Evolutionary conservation across 2,113 vertebrate genomes (phyloP), one percentile per base, ranked within the genome.

Genomic region (Blennius ocellaris): DNA sequence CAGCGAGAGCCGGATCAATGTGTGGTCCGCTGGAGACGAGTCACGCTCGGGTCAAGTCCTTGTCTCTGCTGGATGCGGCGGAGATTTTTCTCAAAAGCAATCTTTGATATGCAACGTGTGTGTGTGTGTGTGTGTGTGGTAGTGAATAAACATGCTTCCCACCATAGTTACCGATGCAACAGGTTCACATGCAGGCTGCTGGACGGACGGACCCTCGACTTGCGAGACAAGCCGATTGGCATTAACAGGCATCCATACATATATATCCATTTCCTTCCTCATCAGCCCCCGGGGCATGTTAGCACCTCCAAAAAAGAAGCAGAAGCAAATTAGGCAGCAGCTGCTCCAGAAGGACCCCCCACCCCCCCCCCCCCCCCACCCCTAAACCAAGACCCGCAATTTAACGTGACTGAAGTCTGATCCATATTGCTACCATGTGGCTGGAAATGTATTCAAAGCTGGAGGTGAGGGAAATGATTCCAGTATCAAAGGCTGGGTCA

Each of bases 371-470:
- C n/a, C n/a, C n/a, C n/a, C n/a, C n/a, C n/a, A n/a, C n/a, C n/a
- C 77, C 75, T 64, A 81, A 88, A 92, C 78, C 73, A 91, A 87
- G 72, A 82, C 81, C 85, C 78, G 77, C 78, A 81, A 82, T 91
- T 90, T 87, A 90, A 67, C 78, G 68, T 69, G 85, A 90, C 56
- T 91, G 89, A 87, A 84, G 87, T 83, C 75, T 89, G 86, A 89
- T 84, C 87, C 38, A 84, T 93, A 91, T 94, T 93, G 89, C 81
- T 92, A 80, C 92, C 93, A 94, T 94, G 92, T 94, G 93, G 93
- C 81, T 60, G 64, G 64, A 73, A 87, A 88, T 89, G 75, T 81
- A 82, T 81, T 86, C 84, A 73, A 79, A 82, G 50, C 85, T 53
- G 48, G 58, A 80, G 76, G 70, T 71, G 63, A 78, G 87, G 86